Base-by-base conservation (phyloP, 2,888 invertebrate species). In the Drosophila monieri region DNA sequence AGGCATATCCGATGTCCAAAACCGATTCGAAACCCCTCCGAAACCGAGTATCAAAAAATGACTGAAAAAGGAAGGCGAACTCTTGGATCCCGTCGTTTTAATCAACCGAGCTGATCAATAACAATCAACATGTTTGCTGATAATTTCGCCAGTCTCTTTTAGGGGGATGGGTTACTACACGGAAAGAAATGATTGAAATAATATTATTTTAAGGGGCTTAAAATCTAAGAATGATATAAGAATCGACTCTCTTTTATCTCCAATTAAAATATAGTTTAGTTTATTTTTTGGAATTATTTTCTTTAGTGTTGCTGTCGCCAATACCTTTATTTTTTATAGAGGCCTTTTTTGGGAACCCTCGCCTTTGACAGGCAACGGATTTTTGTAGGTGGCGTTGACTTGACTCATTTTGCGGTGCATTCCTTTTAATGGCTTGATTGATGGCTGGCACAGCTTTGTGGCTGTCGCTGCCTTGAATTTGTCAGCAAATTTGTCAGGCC, bases 121-220 rank as follows among this genome's bases (percentile, higher is more conserved):
- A 87, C 85, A 89, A 87, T 87, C 88, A 89, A 86, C 85, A 83
- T 81, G 80, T 85, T 78, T 87, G 88, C 83, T 87, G 89, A 89
- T 88, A 87, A 89, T 85, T 89, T 67, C 66, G 62, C 59, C 47
- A 71, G 60, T 62, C 62, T 47, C 35, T 30, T 27, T 60, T 43
- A 3, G 61, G 37, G 47, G 62, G 39, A 62, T 48, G 62, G 27
- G 15, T 62, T 61, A 1, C 15, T 62, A 6, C 60, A 62, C 47
- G 10, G 61, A 12, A 21, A 43, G 3, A 23, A 5, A 44, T 41
- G 12, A 3, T 32, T 12, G 9, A 27, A 5, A 8, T 18, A 8
- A 10, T 14, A 15, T 3, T 27, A 6, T 6, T 1, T 25, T 25
- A 25, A 25, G 25, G 25, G 8, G 1, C 6, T 25, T 25, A 6